phyloP scores from a whole-genome alignment of 2,888 invertebrate species.

The Eupithecia subfuscata region DNA sequence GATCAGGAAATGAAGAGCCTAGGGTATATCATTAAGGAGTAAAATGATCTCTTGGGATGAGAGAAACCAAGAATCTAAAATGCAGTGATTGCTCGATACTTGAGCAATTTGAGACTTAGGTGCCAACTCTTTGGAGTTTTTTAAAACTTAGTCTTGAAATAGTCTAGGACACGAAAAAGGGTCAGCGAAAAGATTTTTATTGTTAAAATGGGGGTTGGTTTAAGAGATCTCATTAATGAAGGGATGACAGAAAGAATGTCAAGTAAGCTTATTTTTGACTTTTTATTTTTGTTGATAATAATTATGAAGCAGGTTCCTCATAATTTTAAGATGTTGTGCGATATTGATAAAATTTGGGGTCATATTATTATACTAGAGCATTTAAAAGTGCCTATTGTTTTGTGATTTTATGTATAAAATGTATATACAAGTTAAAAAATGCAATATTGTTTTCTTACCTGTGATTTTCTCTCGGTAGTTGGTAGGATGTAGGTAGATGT shows the following conservation, averaged over 20 bases:
- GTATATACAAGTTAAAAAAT: neutral
- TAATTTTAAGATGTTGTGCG: conserved; percentile 13
- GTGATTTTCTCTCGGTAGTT: neutral
- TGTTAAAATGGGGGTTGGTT: neutral
- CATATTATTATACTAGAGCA: conserved; percentile 15
- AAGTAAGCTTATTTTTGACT: neutral
- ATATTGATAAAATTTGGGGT: conserved; percentile 19
- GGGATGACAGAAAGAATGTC: neutral
- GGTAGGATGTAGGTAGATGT: neutral
- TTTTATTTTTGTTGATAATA: too few relatives aligned
- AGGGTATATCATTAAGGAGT: conserved; percentile 85
- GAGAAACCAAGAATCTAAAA: neutral
- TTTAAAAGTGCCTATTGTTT: conserved; percentile 20
- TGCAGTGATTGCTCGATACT: neutral
- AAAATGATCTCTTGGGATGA: conserved; percentile 21
- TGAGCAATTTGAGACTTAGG: neutral
- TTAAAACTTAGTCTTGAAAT: neutral
- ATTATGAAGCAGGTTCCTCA: neutral
- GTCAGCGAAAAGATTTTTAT: neutral
- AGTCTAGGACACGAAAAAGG: neutral
- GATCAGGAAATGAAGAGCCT: conserved; percentile 85
- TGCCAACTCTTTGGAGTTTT: neutral
- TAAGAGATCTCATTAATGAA: neutral
- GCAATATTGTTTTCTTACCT: neutral
- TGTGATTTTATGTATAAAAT: conserved; percentile 17